Conservation (phyloP, 1,140 invertebrate species). For the Caenorhabditis remanei region DNA sequence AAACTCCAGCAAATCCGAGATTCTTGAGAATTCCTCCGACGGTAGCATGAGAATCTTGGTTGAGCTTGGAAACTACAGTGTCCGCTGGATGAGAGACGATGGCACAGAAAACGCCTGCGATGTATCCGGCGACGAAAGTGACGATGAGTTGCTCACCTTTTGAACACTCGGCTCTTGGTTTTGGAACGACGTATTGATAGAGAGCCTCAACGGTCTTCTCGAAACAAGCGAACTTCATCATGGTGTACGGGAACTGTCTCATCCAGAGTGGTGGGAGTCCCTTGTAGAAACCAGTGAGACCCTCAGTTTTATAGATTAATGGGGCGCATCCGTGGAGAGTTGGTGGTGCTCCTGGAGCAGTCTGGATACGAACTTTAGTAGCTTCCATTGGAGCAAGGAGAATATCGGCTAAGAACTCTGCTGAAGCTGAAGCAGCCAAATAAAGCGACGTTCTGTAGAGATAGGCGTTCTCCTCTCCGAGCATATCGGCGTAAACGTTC, state of each 20-base stretch:
- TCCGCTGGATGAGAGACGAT: conserved; percentile 99
- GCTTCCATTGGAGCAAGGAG: conserved; percentile 97
- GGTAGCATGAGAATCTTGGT: conserved; percentile 89
- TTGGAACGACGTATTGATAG: conserved; percentile 92
- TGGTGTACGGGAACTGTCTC: conserved; percentile 99
- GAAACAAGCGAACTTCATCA: conserved; percentile 99
- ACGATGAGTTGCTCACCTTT: conserved; percentile 96
- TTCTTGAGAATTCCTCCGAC: conserved; percentile 84
- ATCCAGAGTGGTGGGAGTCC: conserved; percentile 93
- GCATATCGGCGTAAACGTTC: conserved; percentile 86
- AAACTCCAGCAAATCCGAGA: conserved; percentile 86
- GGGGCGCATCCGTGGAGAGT: conserved; percentile 91
- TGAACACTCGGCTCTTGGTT: conserved; percentile 89
- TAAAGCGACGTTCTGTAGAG: conserved; percentile 93
- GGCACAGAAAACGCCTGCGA: conserved; percentile 98
- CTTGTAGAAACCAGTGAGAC: conserved; percentile 80
- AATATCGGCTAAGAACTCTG: conserved; percentile 99
- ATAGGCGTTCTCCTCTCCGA: conserved; percentile 94
- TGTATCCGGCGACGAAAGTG: conserved; percentile 97
- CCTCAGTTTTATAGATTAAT: conserved; percentile 83
- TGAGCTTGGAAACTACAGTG: conserved; percentile 97
- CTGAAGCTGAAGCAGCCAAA: conserved; percentile 92
- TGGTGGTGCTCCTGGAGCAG: conserved; percentile 91
- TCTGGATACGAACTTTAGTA: conserved; percentile 97
- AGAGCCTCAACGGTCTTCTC: conserved; percentile 95